Base-by-base conservation (phyloP, 2,888 invertebrate species). In the Nysson spinosus region DNA sequence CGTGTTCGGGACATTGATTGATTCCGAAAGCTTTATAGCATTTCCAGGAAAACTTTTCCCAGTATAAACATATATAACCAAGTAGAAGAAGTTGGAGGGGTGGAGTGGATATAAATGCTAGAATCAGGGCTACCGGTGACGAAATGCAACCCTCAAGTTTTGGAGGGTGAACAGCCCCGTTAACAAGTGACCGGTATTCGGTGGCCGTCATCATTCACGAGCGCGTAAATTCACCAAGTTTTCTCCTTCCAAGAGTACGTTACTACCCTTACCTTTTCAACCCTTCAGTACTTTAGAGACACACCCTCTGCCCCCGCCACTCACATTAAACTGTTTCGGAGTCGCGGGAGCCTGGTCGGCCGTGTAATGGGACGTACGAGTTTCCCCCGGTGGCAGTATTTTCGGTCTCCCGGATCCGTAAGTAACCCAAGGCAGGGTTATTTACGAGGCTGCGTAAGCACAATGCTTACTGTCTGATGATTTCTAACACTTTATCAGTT, bases 371-470 rank as follows among this genome's bases (percentile, higher is more conserved):
- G 47, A 24, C 35, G 26, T 35, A 14, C 54, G 43, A 54, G 49
- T 49, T 61, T 46, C 60, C 58, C 34, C 34, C 50, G 35, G 19
- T 9, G 37, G 26, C 43, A 28, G 58, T 35, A 66, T 51, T 66
- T 56, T 62, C 51, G 62, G 46, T 43, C 63, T 26, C 32, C 44
- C 32, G 60, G 46, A 39, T 44, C 52, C 50, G 49, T 61, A 66
- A 67, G 57, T 46, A 69, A 61, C 61, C 26, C 44, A 22, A 26
- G 40, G 34, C 35, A 22, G 28, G 42, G 66, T 61, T 69, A 69
- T 69, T 69, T 69, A 69, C 61, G 69, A 69, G 69, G 43, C 26
- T 44, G 63, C 55, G 68, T 68, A 69, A 65, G 65, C 70, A 65
- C 57, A 65, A 69, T 60, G 58, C 50, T 40, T 39, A 37, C 44